Conservation (phyloP, 2,888 invertebrate genomes). For the Ectemnius continuus region DNA sequence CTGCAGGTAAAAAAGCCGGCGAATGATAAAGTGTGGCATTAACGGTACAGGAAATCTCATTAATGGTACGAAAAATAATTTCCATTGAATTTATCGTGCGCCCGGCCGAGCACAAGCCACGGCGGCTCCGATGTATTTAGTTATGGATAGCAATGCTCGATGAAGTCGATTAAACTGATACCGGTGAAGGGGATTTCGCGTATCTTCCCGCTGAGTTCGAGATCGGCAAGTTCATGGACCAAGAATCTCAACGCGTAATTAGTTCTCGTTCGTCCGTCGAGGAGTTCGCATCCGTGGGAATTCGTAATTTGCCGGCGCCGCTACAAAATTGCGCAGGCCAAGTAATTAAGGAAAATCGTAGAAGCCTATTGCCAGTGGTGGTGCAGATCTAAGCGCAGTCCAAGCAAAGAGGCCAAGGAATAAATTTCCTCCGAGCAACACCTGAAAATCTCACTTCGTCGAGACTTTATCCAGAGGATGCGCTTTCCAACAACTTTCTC, state of each 20-base stretch:
- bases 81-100: neutral
- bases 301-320: too few species aligned
- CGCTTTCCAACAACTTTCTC: slow-evolving; percentile 12
- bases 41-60: neutral
- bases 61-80: neutral
- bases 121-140: too few species aligned
- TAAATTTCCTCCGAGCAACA: too few species aligned
- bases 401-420: too few species aligned
- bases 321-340: too few species aligned
- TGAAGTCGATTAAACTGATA: neutral
- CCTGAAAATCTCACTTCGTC: too few species aligned
- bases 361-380: too few species aligned
- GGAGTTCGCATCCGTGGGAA: too few species aligned
- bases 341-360: too few species aligned
- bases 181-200: neutral
- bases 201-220: neutral
- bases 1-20: neutral
- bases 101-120: too few species aligned
- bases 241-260: neutral
- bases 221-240: neutral
- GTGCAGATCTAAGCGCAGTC: too few species aligned
- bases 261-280: neutral
- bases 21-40: neutral
- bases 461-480: neutral
- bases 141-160: neutral